phyloP scores from a whole-genome alignment of 2,888 invertebrate species.

The Autographa gamma region DNA sequence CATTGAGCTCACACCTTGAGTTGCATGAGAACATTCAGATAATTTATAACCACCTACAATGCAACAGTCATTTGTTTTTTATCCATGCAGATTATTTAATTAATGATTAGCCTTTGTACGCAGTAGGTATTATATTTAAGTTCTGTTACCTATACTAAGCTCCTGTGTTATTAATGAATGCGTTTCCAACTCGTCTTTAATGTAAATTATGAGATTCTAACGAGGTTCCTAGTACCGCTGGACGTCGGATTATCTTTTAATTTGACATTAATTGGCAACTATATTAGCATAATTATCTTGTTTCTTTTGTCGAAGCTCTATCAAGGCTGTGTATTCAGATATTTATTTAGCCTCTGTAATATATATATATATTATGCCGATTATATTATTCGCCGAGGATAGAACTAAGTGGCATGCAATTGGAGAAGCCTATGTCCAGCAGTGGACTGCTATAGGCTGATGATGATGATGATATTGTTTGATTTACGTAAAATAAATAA shows the following conservation, averaged over 20 bases:
- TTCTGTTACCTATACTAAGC: not conserved
- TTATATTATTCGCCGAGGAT: no score
- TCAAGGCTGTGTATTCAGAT: not conserved
- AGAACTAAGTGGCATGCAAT: no score
- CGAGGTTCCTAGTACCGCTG: not conserved
- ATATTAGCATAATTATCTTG: not conserved
- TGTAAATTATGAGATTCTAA: not conserved
- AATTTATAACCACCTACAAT: not conserved
- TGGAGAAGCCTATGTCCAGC: no score
- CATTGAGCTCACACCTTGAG: conserved; percentile 21
- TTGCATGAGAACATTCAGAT: not conserved
- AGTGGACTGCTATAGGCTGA: no score
- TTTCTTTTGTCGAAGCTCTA: conserved; percentile 1
- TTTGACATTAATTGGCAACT: not conserved
- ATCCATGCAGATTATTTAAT: not conserved
- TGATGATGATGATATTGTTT: no score
- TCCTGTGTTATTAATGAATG: not conserved
- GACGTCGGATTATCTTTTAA: not conserved
- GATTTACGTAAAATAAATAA: no score
- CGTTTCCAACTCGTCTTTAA: not conserved
- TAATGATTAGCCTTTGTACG: not conserved
- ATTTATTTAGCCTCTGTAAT: not conserved
- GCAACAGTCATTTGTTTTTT: not conserved
- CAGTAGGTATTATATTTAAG: not conserved
- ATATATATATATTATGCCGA: not conserved